Evolutionary conservation across 2,888 invertebrate genomes (phyloP), one percentile per base, ranked within the genome.

Genomic region (Cephalotes varians): DNA sequence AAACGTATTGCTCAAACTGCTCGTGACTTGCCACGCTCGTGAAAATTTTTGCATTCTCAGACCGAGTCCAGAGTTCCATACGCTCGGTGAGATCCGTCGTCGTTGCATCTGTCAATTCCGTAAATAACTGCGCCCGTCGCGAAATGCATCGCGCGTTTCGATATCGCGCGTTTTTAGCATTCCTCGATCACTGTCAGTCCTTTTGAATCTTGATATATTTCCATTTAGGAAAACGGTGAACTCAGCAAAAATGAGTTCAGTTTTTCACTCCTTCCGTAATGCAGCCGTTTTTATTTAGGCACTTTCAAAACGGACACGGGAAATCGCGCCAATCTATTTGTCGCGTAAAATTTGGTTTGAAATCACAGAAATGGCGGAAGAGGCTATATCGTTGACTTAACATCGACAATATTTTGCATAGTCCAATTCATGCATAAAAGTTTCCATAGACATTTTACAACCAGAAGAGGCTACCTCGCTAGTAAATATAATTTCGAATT

Each of bases 51-150:
- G 28, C 37, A 37, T 51, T 18, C 34, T n/a, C 37, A 37, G 64
- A 64, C 18, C 28, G n/a, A 34, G 21, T 25, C 12, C 28, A 15
- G 40, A 56, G 18, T 9, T 60, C 44, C 9, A 31, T 25, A 7
- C 31, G 21, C 64, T 51, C 64, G 64, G 40, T 6, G 37, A 31
- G 34, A 74, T 62, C n/a, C n/a, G 49, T 49, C 51, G 51, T 7
- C 31, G 34, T 74, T 49, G 64, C 49, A 51, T 9, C 64, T 51
- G 49, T 76, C 74, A 64, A 64, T 65, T 40, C 28, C 4, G 28
- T 54, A 40, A 76, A 51, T 64, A 64, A 64, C 51, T 40, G 40
- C 37, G 25, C 62, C 10, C 37, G 37, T 54, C 51, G 54, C 31
- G 31, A 58, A 28, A 47, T 60, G 21, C 34, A n/a, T 10, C 40